Evolutionary conservation across 2,113 vertebrate species (phyloP), one percentile per base, ranked within the genome.

Genomic region (Microcebus murinus): DNA sequence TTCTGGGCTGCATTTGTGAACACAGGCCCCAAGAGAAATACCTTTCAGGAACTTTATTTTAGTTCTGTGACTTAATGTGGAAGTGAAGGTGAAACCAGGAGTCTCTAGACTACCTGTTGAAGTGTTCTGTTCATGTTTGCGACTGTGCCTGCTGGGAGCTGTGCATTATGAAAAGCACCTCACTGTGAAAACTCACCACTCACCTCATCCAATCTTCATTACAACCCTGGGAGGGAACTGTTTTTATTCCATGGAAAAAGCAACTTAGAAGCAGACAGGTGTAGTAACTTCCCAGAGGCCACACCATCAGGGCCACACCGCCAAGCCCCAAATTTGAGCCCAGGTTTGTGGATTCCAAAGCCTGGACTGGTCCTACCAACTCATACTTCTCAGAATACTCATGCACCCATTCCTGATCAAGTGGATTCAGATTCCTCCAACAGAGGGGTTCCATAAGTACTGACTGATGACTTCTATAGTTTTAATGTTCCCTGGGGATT

Each of bases 211-310:
- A 50, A 63, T 61, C 50, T 45, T 61, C 57, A 80, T 73, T 55
- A n/a, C 18, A 36, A 6, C 45, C 18, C 23, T 68, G 29, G 42
- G 17, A 81, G 14, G 27, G 29, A 94, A 76, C 23, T 81, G 8
- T 81, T 80, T 77, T 55, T n/a, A 85, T 23, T 59, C 7, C 36
- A 67, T 8, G 39, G 92, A 70, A 89, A 89, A 92, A 48, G 6
- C 57, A 70, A 63, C 4, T 34, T 4, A 86, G 68, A 71, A 90
- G 71, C 61, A 84, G 42, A 76, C 29, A 91, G 13, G 2, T 63
- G 27, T 42, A 3, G 39, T 67, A 55, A 74, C 55, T 55, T 81
- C 17, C 12, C 63, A 77, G 50, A 63, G 50, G 20, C 8, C 79
- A 68, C n/a, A 59, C 18, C 39, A 6, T 42, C 8, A 83, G 27